Conservation (phyloP, 2,113 vertebrate species). For the Apteryx mantelli region DNA sequence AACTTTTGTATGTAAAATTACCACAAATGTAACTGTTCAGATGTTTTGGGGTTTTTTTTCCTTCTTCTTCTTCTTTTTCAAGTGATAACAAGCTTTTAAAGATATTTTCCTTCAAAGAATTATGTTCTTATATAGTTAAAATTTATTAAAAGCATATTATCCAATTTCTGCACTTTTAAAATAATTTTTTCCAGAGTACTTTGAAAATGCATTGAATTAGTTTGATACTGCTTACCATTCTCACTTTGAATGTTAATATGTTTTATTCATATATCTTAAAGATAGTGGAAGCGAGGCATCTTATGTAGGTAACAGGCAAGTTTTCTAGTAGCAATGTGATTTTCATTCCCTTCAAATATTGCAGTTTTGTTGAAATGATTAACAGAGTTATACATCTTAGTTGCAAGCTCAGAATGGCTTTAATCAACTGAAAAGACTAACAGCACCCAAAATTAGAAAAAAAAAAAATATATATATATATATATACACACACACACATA, state of each 20-base stretch:
- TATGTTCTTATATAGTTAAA: not conserved
- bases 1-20: not conserved
- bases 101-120: not conserved
- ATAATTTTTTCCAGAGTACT: not conserved
- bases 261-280: not conserved
- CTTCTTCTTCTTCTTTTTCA: not conserved
- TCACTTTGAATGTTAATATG: not conserved
- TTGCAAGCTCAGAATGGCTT: not conserved
- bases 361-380: not conserved
- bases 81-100: not conserved
- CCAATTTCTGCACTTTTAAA: not conserved
- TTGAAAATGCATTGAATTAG: not conserved
- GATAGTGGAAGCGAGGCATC: not conserved
- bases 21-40: not conserved
- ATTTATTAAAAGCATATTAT: not conserved
- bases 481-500: too few relatives aligned
- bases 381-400: not conserved
- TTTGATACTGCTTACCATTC: not conserved
- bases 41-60: not conserved
- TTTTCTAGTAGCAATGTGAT: not conserved
- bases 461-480: too few relatives aligned
- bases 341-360: not conserved
- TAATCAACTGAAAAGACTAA: not conserved
- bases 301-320: not conserved
- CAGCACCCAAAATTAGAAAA: fast-evolving